Evolutionary conservation across 2,888 invertebrate genomes (phyloP), one percentile per base, ranked within the genome.

Genomic region (Liposcelis brunnea): DNA sequence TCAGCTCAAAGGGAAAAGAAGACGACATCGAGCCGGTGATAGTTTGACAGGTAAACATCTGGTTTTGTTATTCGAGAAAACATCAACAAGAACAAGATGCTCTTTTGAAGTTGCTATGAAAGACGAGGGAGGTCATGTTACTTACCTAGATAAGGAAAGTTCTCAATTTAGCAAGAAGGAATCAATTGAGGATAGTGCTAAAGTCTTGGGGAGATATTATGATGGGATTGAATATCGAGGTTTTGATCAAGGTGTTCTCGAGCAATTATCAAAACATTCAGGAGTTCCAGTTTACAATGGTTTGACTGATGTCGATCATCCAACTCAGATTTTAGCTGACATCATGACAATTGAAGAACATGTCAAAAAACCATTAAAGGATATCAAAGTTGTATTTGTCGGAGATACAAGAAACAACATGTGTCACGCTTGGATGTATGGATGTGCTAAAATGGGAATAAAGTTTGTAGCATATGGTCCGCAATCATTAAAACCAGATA

Each of bases 231-330:
- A n/a, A n/a, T 8, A 26, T 8, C 26, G 26, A 4, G 26, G 26
- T 8, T 26, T 26, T 26, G 26, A 26, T 26, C 8, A 4, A 8
- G 8, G 26, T 6, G 8, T 26, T 8, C 26, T 43, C 8, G 34
- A 43, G 31, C 6, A 19, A 5, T n/a, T 33, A n/a, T 19, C 21
- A 6, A 21, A 43, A 32, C 12, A 43, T 43, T n/a, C 43, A 5
- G 43, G 43, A n/a, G 43, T 43, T 11, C 31, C 43, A n/a, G 43
- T 33, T n/a, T 43, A 31, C n/a, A 43, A 35, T 31, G 43, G 34
- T 31, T 16, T 43, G 31, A 43, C 43, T 31, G 16, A 21, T 33
- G 43, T 10, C 26, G 18, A 10, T 31, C 43, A 33, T 31, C 43
- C 43, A 33, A 33, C 43, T n/a, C 43, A 33, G 31, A 21, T 43